phyloP scores from a whole-genome alignment of 2,888 invertebrate genomes.

The Drosophila incognita region DNA sequence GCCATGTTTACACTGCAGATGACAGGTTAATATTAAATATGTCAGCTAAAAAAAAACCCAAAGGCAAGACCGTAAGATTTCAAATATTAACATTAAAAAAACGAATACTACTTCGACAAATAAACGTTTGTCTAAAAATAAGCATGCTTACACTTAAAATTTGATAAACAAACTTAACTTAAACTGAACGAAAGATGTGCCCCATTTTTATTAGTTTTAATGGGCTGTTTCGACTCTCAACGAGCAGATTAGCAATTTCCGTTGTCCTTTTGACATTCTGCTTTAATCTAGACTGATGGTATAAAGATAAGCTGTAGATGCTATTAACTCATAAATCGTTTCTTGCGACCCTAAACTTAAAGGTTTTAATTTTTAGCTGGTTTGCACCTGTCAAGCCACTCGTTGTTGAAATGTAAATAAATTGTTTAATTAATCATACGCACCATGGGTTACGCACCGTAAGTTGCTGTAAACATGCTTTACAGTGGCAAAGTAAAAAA shows the following conservation, averaged over 20 bases:
- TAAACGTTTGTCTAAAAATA: not conserved
- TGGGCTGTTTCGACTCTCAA: not conserved
- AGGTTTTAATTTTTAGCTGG: not conserved
- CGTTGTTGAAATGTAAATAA: not conserved
- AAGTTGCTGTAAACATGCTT: slow-evolving; percentile 6
- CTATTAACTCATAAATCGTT: not conserved
- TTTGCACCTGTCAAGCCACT: not conserved
- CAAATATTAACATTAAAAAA: not conserved
- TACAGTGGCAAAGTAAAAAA: slow-evolving; percentile 6
- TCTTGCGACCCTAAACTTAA: not conserved
- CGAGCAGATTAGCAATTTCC: too few relatives aligned
- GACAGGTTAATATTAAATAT: not conserved
- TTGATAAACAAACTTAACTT: not conserved
- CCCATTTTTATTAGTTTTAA: not conserved
- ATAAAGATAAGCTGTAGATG: not conserved
- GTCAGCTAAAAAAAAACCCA: not conserved
- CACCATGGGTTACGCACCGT: not conserved
- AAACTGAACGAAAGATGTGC: not conserved
- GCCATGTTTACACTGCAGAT: not conserved
- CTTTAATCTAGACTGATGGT: not conserved
- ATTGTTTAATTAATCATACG: slow-evolving; percentile 33
- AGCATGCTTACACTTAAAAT: not conserved
- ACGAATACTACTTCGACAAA: not conserved
- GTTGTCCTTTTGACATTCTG: not conserved
- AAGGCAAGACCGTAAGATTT: not conserved